Percentiles rank a stretch among this genome's conserved stretches.
phyloP scores from a whole-genome alignment of 2,888 invertebrate genomes.

The Amitus sp. region DNA sequence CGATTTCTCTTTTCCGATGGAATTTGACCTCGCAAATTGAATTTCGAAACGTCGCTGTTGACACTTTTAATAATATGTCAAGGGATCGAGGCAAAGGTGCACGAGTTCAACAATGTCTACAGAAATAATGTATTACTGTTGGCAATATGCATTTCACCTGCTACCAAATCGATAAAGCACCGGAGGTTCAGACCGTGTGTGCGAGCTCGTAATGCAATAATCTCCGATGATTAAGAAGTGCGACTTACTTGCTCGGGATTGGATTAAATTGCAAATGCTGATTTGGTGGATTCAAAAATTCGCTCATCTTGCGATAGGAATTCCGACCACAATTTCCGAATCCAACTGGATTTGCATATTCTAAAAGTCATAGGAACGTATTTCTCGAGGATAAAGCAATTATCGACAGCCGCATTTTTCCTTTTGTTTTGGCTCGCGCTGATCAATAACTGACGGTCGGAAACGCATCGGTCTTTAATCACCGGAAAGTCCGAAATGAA shows the following conservation, averaged over 20 bases:
- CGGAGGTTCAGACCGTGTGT: too few relatives aligned
- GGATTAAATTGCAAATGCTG: slow-evolving; percentile 4
- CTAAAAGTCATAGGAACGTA: too few relatives aligned
- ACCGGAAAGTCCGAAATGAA: not conserved
- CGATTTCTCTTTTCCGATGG: too few relatives aligned
- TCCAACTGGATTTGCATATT: too few relatives aligned
- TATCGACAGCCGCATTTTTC: not conserved
- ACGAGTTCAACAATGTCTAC: slow-evolving; percentile 44
- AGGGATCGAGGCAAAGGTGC: slow-evolving; percentile 26
- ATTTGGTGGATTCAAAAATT: not conserved
- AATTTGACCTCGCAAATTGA: too few relatives aligned
- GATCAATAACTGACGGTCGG: too few relatives aligned
- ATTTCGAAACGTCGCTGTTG: slow-evolving; percentile 5
- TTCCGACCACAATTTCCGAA: too few relatives aligned
- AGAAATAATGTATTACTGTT: slow-evolving; percentile 52
- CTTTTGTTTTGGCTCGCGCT: not conserved
- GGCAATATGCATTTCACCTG: slow-evolving; percentile 53
- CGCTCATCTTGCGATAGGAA: not conserved
- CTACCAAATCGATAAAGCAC: slow-evolving; percentile 32
- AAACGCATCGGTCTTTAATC: not conserved
- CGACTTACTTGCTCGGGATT: not conserved
- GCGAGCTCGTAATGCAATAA: not conserved
- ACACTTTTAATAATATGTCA: slow-evolving; percentile 16
- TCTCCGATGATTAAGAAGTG: not conserved
- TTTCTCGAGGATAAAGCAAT: too few relatives aligned